Evolutionary conservation across 2,797 vertebrate genomes (phyloP), one percentile per base, ranked within the genome.

Genomic region (Lacerta viridis): DNA sequence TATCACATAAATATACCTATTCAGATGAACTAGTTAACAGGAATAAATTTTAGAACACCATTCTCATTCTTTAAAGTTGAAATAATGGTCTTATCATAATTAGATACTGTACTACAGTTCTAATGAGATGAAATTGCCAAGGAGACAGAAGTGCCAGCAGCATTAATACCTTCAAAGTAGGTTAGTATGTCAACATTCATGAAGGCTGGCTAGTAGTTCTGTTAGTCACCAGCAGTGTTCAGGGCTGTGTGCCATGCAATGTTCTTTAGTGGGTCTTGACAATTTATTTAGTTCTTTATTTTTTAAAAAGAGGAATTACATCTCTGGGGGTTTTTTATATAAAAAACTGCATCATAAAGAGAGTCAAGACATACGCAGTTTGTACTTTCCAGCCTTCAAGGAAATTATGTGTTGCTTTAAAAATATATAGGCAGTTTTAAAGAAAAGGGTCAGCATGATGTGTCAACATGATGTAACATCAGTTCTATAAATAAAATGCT

Each of bases 151-250:
- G 59, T 29, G 88, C 80, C 68, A 85, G 82, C 76, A 85, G 76
- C 5, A 6, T 15, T 79, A 50, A 0, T 88, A 41, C 61, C 29
- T 69, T 41, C 80, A 86, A 96, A 95, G 90, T 95, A 92, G 95
- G 93, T 94, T 90, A 95, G 93, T 95, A 0, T 96, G 94, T 95
- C 85, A 71, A 55, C 84, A 80, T 91, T 91, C 83, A 87, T 90
- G 88, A 81, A 93, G 85, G 75, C 86, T 89, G 11, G 0, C 23
- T 85, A 85, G 90, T 92, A 93, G 59, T 74, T 82, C 41, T 79
- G 59, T 59, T 27, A 29, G 71, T n/a, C 89, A 87, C 85, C 89
- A 85, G 88, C 92, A 90, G 89, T 92, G 91, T 46, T 78, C 77
- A 13, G 77, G 71, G 29, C 71, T 83, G 36, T 46, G 39, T 89